Conservation (phyloP, 2,113 vertebrate genomes). For the Numenius arquata region DNA sequence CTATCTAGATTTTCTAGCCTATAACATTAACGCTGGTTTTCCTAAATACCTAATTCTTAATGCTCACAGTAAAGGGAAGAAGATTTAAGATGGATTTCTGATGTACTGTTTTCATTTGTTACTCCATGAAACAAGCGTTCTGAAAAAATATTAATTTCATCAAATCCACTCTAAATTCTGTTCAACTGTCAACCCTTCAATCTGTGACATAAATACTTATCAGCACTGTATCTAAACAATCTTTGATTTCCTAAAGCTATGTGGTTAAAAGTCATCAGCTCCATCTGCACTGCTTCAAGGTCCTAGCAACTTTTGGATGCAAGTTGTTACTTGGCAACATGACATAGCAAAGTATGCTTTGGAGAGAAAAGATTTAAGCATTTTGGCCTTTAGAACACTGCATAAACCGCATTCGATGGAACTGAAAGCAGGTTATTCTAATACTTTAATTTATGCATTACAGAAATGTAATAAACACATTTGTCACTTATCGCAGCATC, state of each 20-base stretch:
- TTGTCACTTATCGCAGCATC: neutral
- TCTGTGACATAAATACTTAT: neutral
- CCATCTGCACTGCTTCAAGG: neutral
- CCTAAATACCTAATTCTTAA: neutral
- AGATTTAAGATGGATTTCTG: neutral
- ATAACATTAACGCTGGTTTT: neutral
- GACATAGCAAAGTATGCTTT: neutral
- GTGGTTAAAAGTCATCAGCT: neutral
- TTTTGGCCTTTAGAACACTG: neutral
- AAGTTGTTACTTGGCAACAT: neutral
- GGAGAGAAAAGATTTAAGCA: neutral
- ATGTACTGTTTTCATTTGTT: neutral
- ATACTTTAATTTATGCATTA: neutral
- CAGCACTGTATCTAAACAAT: neutral
- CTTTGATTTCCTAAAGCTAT: neutral
- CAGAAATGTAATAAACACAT: neutral
- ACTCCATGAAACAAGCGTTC: neutral
- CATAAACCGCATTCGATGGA: neutral
- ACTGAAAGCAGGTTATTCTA: neutral
- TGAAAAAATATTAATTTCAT: neutral
- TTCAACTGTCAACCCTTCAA: neutral
- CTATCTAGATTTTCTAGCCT: neutral
- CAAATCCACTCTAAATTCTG: neutral
- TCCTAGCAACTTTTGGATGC: neutral
- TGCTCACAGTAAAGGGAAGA: neutral